Evolutionary conservation across 2,797 vertebrate genomes (phyloP).

Genomic region (Pteropus rufus): DNA sequence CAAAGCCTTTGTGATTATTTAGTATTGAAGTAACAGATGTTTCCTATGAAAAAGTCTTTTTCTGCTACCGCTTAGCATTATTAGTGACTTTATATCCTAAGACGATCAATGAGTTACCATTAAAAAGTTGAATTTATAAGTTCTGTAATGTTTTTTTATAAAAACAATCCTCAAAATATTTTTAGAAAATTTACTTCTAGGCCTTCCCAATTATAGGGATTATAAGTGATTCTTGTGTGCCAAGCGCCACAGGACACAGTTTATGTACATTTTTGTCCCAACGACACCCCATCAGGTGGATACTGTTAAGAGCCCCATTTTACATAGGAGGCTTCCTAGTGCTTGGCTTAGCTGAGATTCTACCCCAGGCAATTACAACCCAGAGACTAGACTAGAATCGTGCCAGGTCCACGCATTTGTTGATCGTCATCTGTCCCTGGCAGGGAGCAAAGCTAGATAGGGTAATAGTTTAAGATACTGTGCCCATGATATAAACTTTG

Average conservation of each 20-base stretch:
- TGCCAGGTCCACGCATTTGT: neutral
- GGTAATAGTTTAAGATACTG: neutral
- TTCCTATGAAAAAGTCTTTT: neutral
- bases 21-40: neutral
- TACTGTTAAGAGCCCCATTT: neutral
- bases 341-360: neutral
- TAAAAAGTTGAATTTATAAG: neutral
- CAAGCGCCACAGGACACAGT: neutral
- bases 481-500: neutral
- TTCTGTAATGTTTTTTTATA: neutral
- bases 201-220: neutral
- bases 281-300: neutral
- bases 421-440: neutral
- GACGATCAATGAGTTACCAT: neutral
- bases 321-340: neutral
- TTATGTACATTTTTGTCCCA: neutral
- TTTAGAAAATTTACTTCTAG: neutral
- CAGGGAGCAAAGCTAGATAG: neutral
- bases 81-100: neutral
- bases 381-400: neutral
- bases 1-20: neutral
- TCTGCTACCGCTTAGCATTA: neutral
- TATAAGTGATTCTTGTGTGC: neutral
- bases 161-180: neutral
- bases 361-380: neutral